Evolutionary conservation across 2,113 vertebrate species (phyloP).

Genomic region (Oncorhynchus kisutch): DNA sequence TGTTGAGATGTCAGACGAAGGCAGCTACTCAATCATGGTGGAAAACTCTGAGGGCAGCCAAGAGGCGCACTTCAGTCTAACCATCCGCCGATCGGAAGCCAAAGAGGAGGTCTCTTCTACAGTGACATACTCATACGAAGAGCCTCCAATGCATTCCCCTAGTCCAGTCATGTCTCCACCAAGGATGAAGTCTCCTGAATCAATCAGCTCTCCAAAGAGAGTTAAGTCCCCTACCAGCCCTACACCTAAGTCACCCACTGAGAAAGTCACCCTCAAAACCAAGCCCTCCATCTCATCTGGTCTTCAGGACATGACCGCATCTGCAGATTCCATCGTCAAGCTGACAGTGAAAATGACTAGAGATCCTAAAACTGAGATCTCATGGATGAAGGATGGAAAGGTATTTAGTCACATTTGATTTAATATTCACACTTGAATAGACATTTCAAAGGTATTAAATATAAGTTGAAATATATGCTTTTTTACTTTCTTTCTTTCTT

Average conservation of each 20-base stretch:
- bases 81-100: constrained; percentile 78
- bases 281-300: constrained; percentile 68
- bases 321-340: constrained; percentile 60
- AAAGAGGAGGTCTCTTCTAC: constrained; percentile 78
- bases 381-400: constrained; percentile 77
- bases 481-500: constrained; percentile 6
- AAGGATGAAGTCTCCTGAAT: constrained; percentile 65
- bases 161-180: constrained; percentile 76
- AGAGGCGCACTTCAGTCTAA: constrained; percentile 88
- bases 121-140: constrained; percentile 72
- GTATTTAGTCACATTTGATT: constrained; percentile 48
- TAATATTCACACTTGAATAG: too few species aligned
- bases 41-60: constrained; percentile 89
- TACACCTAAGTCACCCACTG: constrained; percentile 64
- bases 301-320: constrained; percentile 63
- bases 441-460: not conserved
- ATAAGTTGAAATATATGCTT: not conserved
- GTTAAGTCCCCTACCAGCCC: constrained; percentile 64
- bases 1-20: constrained; percentile 88
- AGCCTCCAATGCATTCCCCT: constrained; percentile 71
- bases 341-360: constrained; percentile 67
- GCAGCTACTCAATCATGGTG: constrained; percentile 85
- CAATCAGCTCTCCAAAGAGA: constrained; percentile 66
- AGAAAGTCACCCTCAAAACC: constrained; percentile 67
- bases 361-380: constrained; percentile 66